Base-by-base conservation (phyloP, 2,888 invertebrate genomes). In the Camptogramma bilineatum region DNA sequence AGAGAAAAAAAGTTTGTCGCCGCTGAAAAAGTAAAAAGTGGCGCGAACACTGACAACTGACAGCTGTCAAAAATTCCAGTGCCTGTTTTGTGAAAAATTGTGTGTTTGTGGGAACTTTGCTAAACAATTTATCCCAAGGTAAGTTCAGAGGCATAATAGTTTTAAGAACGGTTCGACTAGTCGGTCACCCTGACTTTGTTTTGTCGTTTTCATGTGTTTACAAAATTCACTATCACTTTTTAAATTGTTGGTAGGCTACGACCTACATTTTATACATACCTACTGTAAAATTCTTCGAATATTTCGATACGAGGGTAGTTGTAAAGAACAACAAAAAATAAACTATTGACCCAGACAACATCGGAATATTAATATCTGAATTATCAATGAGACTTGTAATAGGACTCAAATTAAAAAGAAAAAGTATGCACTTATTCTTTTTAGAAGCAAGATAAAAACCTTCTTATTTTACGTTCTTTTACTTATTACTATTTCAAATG, bases 11-110 rank as follows among this genome's bases (percentile, higher is more conserved):
- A 67, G 60, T 65, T 61, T 53, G 55, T 7, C 19, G 7, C 13
- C 55, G 31, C 42, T 52, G 55, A 57, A 55, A 57, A 64, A 57
- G 52, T 53, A 44, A 62, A 64, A 66, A 66, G 63, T 67, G 55
- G 69, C 71, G 71, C 68, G 69, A 69, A 68, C 62, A 52, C 39
- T 13, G 13, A 39, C 8, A 44, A 44, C 53, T 65, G 65, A 68
- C 62, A 70, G 62, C 52, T 64, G 69, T 66, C 70, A 71, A 52
- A 39, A 48, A 51, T 46, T 42, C 10, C 48, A 19, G 60, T 61
- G 61, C 48, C 31, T 52, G 60, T 63, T 60, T 67, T 58, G 62
- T 69, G 67, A 13, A 13, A 55, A 28, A 17, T 57, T 54, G 53
- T 44, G 28, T 59, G 28, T 60, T 56, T 62, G 42, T 47, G 61